Evolutionary conservation across 64 coral and sea anemone species (phyloP).

Genomic region (Dendrophyllia cribrosa): DNA sequence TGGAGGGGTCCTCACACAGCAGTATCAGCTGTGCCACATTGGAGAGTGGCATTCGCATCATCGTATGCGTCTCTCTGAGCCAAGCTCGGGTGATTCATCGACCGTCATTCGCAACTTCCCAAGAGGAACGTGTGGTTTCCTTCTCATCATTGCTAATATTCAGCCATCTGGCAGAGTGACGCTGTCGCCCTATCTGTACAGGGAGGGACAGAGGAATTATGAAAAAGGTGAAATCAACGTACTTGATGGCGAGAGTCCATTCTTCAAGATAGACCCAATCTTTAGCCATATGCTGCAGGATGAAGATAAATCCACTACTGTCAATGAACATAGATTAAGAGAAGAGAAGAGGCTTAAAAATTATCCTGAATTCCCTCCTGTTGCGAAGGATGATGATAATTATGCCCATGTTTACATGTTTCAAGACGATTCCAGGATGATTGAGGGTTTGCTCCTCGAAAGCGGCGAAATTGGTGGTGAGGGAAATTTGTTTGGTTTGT

Average conservation of each 20-base stretch:
- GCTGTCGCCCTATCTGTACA: constrained; percentile 71
- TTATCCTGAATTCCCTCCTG: neutral
- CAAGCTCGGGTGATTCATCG: constrained; percentile 73
- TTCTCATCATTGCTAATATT: constrained; percentile 87
- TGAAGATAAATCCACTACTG: neutral
- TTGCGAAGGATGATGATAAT: neutral
- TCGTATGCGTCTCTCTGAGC: constrained; percentile 46
- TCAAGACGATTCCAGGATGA: neutral
- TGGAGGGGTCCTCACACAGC: constrained; percentile 38
- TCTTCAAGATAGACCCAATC: neutral
- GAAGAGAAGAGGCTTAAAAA: neutral
- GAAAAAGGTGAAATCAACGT: neutral
- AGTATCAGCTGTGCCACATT: constrained; percentile 81
- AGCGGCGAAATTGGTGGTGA: neutral
- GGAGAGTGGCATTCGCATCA: constrained; percentile 95
- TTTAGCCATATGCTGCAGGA: neutral
- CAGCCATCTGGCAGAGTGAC: neutral
- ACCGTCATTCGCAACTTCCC: constrained; percentile 80
- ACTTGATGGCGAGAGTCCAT: neutral
- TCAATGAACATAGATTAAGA: neutral
- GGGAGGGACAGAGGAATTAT: constrained; percentile 7
- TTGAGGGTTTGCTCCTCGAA: neutral
- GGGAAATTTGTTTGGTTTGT: constrained; percentile 73
- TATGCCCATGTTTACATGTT: neutral
- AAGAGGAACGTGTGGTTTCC: constrained; percentile 61